Base-by-base conservation (phyloP, 1,140 invertebrate genomes). In the Limonius californicus region DNA sequence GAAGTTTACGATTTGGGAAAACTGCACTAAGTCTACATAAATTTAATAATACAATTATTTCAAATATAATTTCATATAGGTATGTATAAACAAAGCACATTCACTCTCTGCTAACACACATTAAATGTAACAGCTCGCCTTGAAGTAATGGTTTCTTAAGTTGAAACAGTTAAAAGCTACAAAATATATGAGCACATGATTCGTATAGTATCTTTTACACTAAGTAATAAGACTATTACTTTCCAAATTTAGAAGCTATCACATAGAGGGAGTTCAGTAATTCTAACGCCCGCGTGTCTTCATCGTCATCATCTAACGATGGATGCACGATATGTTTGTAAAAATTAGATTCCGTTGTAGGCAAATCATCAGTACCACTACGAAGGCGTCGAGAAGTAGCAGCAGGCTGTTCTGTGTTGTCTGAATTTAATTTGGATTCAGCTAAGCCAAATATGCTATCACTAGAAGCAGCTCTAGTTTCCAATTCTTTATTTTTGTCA, bases 211-310 rank as follows among this genome's bases (percentile, higher is more conserved):
- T 7, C 3, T 9, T 23, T 53, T 53, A 20, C 11, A 12, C 35
- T 39, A 39, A 39, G 23, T 27, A 27, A 9, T 9, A 27, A 4
- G 9, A 3, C 2, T n/a, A 45, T 57, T 63, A 69, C 78, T 78
- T 82, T 69, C 86, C 87, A 84, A 87, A 91, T 78, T 87, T 86
- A 11, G 90, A 87, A 45, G 90, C 90, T 72, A 92, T 85, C 58
- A 86, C 85, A 77, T 92, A 92, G 55, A 92, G 79, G 61, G 90
- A 90, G 77, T 89, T 87, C 67, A 92, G 81, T 65, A 92, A 78
- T 76, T 92, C 89, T 61, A 92, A 78, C 1, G 90, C 90, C 74
- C 90, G 82, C 2, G 83, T 84, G 71, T 92, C 90, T 9, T 89
- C 86, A 61, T 77, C 68, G 72, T 68, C 80, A 73, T 71, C 79